Evolutionary conservation across 2,113 vertebrate genomes (phyloP).

Genomic region (Symphodus melops): DNA sequence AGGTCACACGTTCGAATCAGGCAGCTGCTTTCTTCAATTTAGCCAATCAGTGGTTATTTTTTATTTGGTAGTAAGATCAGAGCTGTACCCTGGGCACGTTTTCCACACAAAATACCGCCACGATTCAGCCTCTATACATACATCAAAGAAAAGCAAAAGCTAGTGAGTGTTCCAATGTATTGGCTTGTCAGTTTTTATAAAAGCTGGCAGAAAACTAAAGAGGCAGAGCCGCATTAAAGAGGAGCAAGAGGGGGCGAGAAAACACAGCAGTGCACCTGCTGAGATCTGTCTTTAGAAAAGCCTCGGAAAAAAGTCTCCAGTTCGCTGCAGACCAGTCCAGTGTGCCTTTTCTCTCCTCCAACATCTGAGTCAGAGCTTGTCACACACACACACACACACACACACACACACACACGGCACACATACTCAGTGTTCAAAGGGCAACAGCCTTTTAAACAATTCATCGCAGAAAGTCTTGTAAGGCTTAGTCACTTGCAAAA

Average conservation of each 20-base stretch:
- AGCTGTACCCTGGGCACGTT: slow-evolving; percentile 52
- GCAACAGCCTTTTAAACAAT: slow-evolving; percentile 52
- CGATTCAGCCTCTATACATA: slow-evolving; percentile 48
- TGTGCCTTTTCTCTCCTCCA: slow-evolving; percentile 41
- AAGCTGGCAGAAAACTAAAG: slow-evolving; percentile 49
- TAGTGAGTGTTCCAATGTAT: slow-evolving; percentile 46
- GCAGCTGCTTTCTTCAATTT: slow-evolving; percentile 47
- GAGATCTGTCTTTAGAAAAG: slow-evolving; percentile 49
- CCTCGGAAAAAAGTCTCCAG: slow-evolving; percentile 41
- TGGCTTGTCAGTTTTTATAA: slow-evolving; percentile 62
- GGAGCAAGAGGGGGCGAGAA: slow-evolving; percentile 30
- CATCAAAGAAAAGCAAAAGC: slow-evolving; percentile 63
- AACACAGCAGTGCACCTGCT: slow-evolving; percentile 49
- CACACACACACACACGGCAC: slow-evolving; percentile 10
- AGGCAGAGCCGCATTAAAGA: slow-evolving; percentile 33
- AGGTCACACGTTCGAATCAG: slow-evolving; percentile 52
- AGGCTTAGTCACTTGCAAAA: slow-evolving; percentile 48
- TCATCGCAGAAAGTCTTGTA: slow-evolving; percentile 42
- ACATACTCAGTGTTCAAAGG: slow-evolving; percentile 37
- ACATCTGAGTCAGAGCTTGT: slow-evolving; percentile 59
- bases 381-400: slow-evolving; percentile 38
- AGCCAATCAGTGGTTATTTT: slow-evolving; percentile 30
- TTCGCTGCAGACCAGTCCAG: slow-evolving; percentile 49
- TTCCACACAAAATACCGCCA: slow-evolving; percentile 54
- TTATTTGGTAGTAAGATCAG: slow-evolving; percentile 28